phyloP scores from a whole-genome alignment of 2,797 vertebrate species.

The Myotis vivesi region DNA sequence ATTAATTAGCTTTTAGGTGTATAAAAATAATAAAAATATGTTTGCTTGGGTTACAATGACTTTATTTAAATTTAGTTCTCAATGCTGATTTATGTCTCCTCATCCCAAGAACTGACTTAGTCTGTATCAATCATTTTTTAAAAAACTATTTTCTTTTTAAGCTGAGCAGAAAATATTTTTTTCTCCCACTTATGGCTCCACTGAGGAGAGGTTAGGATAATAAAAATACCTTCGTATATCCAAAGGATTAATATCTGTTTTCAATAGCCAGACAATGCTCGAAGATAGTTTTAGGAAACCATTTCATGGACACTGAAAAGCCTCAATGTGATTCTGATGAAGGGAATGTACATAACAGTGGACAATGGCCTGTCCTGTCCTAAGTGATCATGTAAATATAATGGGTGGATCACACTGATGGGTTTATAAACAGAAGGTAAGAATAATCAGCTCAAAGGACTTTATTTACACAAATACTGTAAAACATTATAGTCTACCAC shows the following conservation, averaged over 20 bases:
- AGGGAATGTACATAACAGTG: neutral
- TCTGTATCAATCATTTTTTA: slow-evolving; percentile 41
- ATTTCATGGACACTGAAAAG: neutral
- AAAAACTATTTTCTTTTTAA: slow-evolving; percentile 54
- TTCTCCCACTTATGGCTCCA: neutral
- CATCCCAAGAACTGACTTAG: neutral
- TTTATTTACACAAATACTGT: slow-evolving; percentile 1
- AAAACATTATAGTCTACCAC: slow-evolving; percentile 34
- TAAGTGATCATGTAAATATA: neutral
- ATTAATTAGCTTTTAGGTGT: slow-evolving; percentile 64
- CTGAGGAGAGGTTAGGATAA: neutral
- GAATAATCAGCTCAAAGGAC: slow-evolving; percentile 25
- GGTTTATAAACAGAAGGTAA: slow-evolving; percentile 36
- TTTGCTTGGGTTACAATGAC: slow-evolving; percentile 65
- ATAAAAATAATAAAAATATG: slow-evolving; percentile 52
- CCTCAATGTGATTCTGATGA: neutral
- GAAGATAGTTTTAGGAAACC: neutral
- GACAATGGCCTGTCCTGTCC: neutral
- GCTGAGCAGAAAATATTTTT: slow-evolving; percentile 18
- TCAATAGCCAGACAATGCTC: neutral
- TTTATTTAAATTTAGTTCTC: slow-evolving; percentile 50
- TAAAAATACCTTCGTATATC: neutral
- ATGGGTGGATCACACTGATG: neutral
- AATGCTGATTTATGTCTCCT: slow-evolving; percentile 55
- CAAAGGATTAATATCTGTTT: slow-evolving; percentile 17